Conservation (phyloP, 2,888 invertebrate genomes). For the Taenaris catops region DNA sequence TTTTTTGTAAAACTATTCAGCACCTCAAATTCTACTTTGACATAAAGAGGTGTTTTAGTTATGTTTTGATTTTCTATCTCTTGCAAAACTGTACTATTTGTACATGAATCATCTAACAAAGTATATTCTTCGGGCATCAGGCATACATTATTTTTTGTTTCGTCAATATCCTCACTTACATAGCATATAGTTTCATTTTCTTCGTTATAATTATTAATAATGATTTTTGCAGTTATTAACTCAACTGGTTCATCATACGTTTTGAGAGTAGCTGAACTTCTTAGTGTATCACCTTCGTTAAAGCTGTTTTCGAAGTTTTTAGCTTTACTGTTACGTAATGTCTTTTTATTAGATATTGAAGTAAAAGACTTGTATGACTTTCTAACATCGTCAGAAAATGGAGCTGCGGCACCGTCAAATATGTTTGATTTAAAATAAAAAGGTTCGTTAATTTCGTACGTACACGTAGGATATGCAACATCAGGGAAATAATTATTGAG, state of each 20-base stretch:
- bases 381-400: slow-evolving; percentile 47
- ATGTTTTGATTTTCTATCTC: too few species aligned
- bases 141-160: slow-evolving; percentile 3
- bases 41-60: too few species aligned
- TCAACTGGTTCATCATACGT: not conserved
- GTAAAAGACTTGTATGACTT: slow-evolving; percentile 30
- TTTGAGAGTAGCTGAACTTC: not conserved
- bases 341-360: slow-evolving; percentile 11
- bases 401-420: slow-evolving; percentile 30
- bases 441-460: slow-evolving; percentile 42
- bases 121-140: not conserved
- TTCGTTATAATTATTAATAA: not conserved
- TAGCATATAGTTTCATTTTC: not conserved
- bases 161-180: not conserved
- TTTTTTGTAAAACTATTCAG: too few species aligned
- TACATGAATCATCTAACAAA: not conserved
- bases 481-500: slow-evolving; percentile 25
- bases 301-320: too few species aligned
- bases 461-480: slow-evolving; percentile 31
- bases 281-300: not conserved
- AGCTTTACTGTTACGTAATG: slow-evolving; percentile 1
- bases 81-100: too few species aligned
- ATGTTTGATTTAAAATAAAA: slow-evolving; percentile 38
- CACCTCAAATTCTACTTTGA: too few species aligned
- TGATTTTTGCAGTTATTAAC: not conserved